Conservation (phyloP, 2,888 invertebrate species). For the Ectemnius lituratus region DNA sequence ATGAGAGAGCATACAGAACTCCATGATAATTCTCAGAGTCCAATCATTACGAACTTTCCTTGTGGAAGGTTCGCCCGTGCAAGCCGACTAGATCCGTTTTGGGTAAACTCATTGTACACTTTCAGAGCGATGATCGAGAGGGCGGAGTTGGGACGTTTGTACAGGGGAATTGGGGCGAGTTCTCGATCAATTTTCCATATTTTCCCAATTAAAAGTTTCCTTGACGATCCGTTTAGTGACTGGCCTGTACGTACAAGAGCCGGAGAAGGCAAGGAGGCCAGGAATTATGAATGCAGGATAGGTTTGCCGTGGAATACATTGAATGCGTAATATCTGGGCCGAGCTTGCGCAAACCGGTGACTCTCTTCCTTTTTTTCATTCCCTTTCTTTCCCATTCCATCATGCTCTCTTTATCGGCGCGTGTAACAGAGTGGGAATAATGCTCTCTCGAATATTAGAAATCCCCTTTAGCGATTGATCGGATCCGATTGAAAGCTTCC, state of each 20-base stretch:
- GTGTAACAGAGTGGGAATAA: neutral
- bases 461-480: neutral
- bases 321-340: conserved; percentile 17
- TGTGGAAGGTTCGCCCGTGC: no score
- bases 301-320: conserved; percentile 1
- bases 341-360: neutral
- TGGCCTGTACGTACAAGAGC: no score
- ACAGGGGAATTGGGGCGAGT: neutral
- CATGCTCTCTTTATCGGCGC: neutral
- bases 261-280: neutral
- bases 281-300: conserved; percentile 8
- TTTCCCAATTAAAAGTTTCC: conserved; percentile 23
- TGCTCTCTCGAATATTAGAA: neutral
- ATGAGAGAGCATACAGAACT: no score
- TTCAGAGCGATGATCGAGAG: no score
- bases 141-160: no score
- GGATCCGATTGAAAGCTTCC: no score
- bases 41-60: no score
- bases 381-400: conserved; percentile 4
- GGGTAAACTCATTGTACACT: no score
- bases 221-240: neutral
- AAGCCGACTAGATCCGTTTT: no score
- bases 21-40: no score
- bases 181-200: conserved; percentile 15
- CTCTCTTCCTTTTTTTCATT: no score